Evolutionary conservation across 2,113 vertebrate genomes (phyloP).

Genomic region (Zootoca vivipara): DNA sequence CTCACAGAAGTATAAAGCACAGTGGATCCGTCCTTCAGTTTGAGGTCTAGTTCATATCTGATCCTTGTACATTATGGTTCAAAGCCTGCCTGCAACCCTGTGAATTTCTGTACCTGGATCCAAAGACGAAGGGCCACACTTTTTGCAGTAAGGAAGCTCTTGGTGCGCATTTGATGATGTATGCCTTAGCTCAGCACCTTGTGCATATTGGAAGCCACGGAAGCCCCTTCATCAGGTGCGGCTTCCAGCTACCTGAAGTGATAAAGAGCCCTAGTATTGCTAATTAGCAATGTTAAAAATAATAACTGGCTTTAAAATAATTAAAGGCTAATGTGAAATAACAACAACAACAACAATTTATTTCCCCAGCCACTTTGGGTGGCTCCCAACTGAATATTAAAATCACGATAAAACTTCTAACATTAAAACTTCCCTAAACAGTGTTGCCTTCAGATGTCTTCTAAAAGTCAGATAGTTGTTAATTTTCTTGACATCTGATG

Average conservation of each 20-base stretch:
- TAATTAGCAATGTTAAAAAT: not conserved
- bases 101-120: not conserved
- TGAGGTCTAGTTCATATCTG: not conserved
- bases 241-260: not conserved
- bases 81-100: not conserved
- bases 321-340: not conserved
- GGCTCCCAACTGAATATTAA: too few species aligned
- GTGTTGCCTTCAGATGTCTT: too few species aligned
- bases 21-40: not conserved
- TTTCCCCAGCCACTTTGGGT: too few species aligned
- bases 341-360: too few species aligned
- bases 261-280: not conserved
- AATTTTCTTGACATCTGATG: too few species aligned
- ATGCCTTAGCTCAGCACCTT: not conserved
- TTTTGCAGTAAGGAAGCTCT: not conserved
- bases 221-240: not conserved
- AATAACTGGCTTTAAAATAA: not conserved
- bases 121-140: too few species aligned
- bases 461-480: too few species aligned
- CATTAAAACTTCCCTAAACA: too few species aligned
- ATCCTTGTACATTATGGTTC: not conserved
- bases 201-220: not conserved
- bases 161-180: not conserved
- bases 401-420: too few species aligned
- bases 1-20: too few species aligned